Evolutionary conservation across 2,888 invertebrate genomes (phyloP), one percentile per base, ranked within the genome.

Genomic region (Eucriotettix oculatus): DNA sequence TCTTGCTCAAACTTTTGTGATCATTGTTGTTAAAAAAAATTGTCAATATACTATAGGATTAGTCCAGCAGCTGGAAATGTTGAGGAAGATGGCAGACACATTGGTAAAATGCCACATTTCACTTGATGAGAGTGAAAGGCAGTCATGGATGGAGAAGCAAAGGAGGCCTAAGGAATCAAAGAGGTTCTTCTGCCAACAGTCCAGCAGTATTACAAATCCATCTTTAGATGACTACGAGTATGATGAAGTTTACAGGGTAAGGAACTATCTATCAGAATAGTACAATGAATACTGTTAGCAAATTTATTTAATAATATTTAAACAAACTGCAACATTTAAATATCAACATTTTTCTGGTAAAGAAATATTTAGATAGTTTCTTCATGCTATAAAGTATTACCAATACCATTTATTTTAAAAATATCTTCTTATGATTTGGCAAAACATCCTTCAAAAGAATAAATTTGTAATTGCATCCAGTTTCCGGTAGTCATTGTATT

Each of bases 31-130:
- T 14, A 48, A 7, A 48, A 52, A 52, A n/a, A 52, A 52, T 52
- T 52, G 16, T 10, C 10, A 16, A 16, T 14, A 52, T 16, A 10
- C 52, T 52, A 16, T 43, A 60, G 60, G 60, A 7, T 17, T 60
- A 29, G 40, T 54, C 41, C 53, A 54, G 3, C 60, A 60, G 16
- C 54, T 60, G 14, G 54, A 60, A 11, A 52, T 60, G 16, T 42
- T 60, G 54, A 29, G 57, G 41, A 42, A 44, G n/a, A 60, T 60
- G 42, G 54, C 57, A 17, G 42, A 56, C 11, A 54, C 58, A 14
- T 54, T 60, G 41, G 58, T 42, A 10, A 42, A 41, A 10, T 43
- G 42, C 42, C 14, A 53, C 10, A 11, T 16, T 16, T 16, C 53
- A 53, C 53, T 16, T 16, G 11, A 14, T 16, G 16, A 53, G 53